A percentile compares a stretch with the other conserved stretches of the same genome.
phyloP scores from a whole-genome alignment of 2,113 vertebrate species.

The Mesoclemmys tuberculata region DNA sequence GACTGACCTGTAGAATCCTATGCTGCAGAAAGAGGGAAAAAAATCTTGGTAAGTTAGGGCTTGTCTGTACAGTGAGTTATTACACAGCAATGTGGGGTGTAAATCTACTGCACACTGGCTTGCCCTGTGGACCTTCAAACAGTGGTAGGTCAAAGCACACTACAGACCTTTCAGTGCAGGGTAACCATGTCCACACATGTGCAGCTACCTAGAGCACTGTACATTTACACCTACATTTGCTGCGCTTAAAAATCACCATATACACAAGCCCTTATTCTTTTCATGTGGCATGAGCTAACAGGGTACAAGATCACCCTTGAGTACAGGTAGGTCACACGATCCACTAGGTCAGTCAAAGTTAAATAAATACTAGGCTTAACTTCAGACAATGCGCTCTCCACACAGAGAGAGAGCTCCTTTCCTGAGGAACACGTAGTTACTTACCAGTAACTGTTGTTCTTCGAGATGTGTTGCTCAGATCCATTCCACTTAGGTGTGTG shows the following conservation, averaged over 20 bases:
- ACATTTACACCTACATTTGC: background rate
- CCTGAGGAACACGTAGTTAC: too few species aligned
- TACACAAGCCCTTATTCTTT: background rate
- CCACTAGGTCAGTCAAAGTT: background rate
- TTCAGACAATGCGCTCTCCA: background rate
- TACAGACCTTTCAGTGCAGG: background rate
- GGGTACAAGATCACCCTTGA: background rate
- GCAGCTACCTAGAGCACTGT: background rate
- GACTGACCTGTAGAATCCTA: background rate
- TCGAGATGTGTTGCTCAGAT: too few species aligned
- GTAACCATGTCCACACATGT: background rate
- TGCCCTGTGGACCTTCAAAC: background rate
- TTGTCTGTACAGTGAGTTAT: background rate
- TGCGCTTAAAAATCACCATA: background rate
- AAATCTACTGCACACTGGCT: background rate
- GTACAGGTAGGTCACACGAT: background rate
- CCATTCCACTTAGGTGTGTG: too few species aligned
- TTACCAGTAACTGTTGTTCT: too few species aligned
- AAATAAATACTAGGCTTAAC: background rate
- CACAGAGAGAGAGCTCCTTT: background rate
- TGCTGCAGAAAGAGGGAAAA: background rate
- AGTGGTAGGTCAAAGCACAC: background rate
- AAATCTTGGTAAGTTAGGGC: background rate
- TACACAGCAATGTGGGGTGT: background rate
- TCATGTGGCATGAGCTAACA: background rate